Percentiles rank a stretch among this genome's conserved stretches.
phyloP scores from a whole-genome alignment of 2,113 vertebrate genomes.

The Microtus oregoni region DNA sequence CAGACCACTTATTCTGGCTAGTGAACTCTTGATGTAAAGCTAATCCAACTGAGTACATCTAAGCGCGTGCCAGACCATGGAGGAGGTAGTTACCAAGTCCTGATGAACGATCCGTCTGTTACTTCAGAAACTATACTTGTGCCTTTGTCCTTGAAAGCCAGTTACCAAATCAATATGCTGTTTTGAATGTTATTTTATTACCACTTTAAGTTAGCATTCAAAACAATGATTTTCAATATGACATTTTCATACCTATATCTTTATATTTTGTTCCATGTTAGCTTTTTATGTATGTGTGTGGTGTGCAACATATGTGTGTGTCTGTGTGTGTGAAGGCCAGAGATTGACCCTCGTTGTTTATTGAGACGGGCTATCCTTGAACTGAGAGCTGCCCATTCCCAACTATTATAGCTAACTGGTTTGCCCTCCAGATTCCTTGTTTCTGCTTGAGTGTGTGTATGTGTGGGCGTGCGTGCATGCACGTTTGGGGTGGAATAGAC shows the following conservation, averaged over 20 bases:
- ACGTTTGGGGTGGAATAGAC: not conserved
- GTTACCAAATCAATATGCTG: conserved; percentile 22
- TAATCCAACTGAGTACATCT: not conserved
- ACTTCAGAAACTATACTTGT: conserved; percentile 19
- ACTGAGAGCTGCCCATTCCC: not conserved
- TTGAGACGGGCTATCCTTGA: not conserved
- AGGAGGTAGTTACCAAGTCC: conserved; percentile 27
- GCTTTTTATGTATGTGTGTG: not conserved
- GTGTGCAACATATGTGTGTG: not conserved
- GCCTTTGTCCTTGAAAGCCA: not conserved
- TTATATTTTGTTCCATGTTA: not conserved
- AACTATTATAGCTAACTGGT: not conserved
- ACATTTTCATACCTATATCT: not conserved
- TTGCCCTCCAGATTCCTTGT: not conserved
- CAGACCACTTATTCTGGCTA: not conserved
- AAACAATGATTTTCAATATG: not conserved
- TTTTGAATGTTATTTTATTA: not conserved
- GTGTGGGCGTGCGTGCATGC: not conserved
- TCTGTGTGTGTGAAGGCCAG: not conserved
- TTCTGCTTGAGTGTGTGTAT: not conserved
- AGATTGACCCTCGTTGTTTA: not conserved
- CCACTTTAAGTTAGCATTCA: not conserved
- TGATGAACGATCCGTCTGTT: conserved; percentile 25
- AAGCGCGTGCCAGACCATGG: not conserved
- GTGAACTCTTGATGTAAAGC: conserved; percentile 32